Evolutionary conservation across 2,888 invertebrate genomes (phyloP), one percentile per base, ranked within the genome.

Genomic region (Himalopsyche japonica): DNA sequence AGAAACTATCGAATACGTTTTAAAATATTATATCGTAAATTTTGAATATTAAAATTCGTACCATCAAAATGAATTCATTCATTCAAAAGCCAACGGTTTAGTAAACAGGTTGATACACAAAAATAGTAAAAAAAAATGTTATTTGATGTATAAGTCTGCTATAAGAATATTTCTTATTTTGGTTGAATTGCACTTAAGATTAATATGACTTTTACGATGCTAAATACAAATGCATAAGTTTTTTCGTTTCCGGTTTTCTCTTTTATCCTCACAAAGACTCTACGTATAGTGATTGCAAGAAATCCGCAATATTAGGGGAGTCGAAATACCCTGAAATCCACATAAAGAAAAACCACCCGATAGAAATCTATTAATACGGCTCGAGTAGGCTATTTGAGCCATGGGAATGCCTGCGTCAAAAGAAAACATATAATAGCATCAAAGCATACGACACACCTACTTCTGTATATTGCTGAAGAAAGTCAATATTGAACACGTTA

Each of bases 351-450:
- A 57, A 24, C 24, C 78, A 37, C 37, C 78, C 78, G 43, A 78
- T 78, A n/a, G 34, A 78, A 37, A 78, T 78, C 78, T 43, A 78
- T 78, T 78, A 78, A 76, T 43, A 43, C 32, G 78, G 34, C 37
- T 37, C 78, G 32, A 78, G 78, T 78, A 37, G 78, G 78, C 78
- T 37, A 78, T 78, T 78, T 43, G 32, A 24, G 78, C 20, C 37
- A 24, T 43, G 37, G 78, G 78, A 34, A 37, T 43, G 78, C 78
- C 20, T n/a, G 78, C 37, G 20, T 78, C 34, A 78, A 78, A 78
- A 78, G 78, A 78, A 78, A 78, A 78, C 78, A 37, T 43, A 78
- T 78, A 78, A 78, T 78, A 43, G 34, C 20, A 78, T 15, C 34
- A 12, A 24, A 20, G 12, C 49, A 20, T 20, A 20, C 20, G 57